phyloP scores from a whole-genome alignment of 2,113 vertebrate genomes.

The Oryzias melastigma region DNA sequence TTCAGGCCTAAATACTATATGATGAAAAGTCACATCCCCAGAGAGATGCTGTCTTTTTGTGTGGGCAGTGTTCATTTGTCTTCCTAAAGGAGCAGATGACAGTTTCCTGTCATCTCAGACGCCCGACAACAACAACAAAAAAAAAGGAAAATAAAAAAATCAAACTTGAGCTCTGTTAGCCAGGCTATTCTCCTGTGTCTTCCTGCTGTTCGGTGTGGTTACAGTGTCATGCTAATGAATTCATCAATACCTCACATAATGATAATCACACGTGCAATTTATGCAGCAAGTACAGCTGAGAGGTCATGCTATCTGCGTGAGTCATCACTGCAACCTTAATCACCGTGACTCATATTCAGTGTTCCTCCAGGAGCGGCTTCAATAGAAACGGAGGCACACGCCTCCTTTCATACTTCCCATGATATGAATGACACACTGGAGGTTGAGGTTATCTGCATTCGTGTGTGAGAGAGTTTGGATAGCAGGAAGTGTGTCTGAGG shows the following conservation, averaged over 20 bases:
- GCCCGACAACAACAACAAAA: too few relatives aligned
- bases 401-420: slow-evolving; percentile 39
- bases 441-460: slow-evolving; percentile 39
- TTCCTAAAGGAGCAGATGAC: too few relatives aligned
- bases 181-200: not conserved
- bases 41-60: too few relatives aligned
- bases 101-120: too few relatives aligned
- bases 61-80: too few relatives aligned
- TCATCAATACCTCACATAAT: slow-evolving; percentile 13
- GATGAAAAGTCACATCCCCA: too few relatives aligned
- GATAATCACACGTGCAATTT: slow-evolving; percentile 11
- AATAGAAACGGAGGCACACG: slow-evolving; percentile 21
- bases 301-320: slow-evolving; percentile 44
- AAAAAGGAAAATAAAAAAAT: too few relatives aligned
- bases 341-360: slow-evolving; percentile 41
- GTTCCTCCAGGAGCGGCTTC: slow-evolving; percentile 32
- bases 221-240: slow-evolving; percentile 37
- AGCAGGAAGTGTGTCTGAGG: slow-evolving; percentile 41
- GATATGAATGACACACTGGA: slow-evolving; percentile 38
- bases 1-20: too few relatives aligned
- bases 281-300: slow-evolving; percentile 19
- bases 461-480: slow-evolving; percentile 32
- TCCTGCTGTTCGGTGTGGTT: slow-evolving; percentile 7
- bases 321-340: slow-evolving; percentile 51
- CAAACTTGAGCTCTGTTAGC: too few relatives aligned